Conservation (phyloP, 1,140 invertebrate species). For the Homalodisca vitripennis region DNA sequence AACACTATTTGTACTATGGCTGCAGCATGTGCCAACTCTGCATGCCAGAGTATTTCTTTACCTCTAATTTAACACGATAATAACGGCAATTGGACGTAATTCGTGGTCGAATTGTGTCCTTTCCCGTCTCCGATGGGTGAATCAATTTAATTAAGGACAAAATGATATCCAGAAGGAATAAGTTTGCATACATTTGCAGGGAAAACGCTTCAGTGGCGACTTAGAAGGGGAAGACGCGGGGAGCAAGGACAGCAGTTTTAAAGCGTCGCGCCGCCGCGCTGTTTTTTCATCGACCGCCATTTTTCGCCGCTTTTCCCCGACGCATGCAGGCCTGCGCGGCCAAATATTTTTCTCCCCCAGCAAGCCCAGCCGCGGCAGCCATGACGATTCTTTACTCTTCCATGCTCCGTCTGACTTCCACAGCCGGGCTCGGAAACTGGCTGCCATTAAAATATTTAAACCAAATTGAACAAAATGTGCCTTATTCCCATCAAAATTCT, state of each 20-base stretch:
- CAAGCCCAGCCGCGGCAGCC: background rate
- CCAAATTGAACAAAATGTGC: conserved; percentile 12
- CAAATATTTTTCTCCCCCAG: conserved; percentile 13
- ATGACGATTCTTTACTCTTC: conserved; percentile 6
- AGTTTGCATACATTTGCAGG: too few relatives aligned
- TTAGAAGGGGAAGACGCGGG: background rate
- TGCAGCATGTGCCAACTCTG: too few relatives aligned
- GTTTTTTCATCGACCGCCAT: conserved; percentile 25
- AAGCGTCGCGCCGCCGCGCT: background rate
- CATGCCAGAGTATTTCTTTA: too few relatives aligned
- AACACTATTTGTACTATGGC: too few relatives aligned
- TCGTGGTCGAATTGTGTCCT: too few relatives aligned
- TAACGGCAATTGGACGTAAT: too few relatives aligned
- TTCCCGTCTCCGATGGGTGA: too few relatives aligned
- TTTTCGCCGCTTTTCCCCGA: conserved; percentile 3
- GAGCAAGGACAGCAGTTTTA: background rate
- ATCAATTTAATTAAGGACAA: too few relatives aligned
- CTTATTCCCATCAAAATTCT: too few relatives aligned
- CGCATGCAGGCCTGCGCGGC: conserved; percentile 20
- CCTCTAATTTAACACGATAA: too few relatives aligned
- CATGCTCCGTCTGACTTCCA: conserved; percentile 10
- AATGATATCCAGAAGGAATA: too few relatives aligned
- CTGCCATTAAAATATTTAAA: conserved; percentile 9
- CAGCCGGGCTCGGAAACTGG: background rate
- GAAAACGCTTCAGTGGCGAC: background rate